phyloP scores from a whole-genome alignment of 1,140 invertebrate species.

The Drosophila triauraria region DNA sequence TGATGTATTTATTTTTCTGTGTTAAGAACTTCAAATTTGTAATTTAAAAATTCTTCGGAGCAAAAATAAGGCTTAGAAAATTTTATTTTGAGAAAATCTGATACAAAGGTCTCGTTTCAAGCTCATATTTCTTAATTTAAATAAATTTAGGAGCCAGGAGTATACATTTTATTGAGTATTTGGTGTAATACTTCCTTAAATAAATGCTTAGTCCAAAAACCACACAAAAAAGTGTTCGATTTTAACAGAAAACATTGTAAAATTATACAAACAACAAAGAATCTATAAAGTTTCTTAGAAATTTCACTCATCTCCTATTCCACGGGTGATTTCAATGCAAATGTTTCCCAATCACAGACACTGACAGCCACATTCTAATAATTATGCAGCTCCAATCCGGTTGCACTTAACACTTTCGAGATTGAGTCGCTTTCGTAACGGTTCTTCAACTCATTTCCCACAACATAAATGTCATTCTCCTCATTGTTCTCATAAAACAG shows the following conservation, averaged over 20 bases:
- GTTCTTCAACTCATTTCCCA: conserved; percentile 57
- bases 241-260: not conserved
- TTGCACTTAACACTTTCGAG: conserved; percentile 57
- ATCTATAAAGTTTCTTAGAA: not conserved
- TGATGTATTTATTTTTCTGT: not conserved
- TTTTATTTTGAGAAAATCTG: not conserved
- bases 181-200: not conserved
- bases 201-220: not conserved
- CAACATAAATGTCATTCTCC: conserved; percentile 66
- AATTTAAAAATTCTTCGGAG: not conserved
- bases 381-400: conserved; percentile 29
- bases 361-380: conserved; percentile 12
- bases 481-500: conserved; percentile 50
- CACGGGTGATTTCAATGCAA: not conserved
- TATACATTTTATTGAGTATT: too few species aligned
- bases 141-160: not conserved
- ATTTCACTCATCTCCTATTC: not conserved
- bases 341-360: conserved; percentile 22
- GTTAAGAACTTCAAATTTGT: not conserved
- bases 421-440: conserved; percentile 41
- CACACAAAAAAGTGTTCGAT: not conserved
- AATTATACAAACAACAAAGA: too few species aligned
- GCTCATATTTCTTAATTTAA: not conserved
- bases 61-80: not conserved
- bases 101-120: not conserved